Base-by-base conservation (phyloP, 2,888 invertebrate genomes). In the Agriopis aurantiaria region DNA sequence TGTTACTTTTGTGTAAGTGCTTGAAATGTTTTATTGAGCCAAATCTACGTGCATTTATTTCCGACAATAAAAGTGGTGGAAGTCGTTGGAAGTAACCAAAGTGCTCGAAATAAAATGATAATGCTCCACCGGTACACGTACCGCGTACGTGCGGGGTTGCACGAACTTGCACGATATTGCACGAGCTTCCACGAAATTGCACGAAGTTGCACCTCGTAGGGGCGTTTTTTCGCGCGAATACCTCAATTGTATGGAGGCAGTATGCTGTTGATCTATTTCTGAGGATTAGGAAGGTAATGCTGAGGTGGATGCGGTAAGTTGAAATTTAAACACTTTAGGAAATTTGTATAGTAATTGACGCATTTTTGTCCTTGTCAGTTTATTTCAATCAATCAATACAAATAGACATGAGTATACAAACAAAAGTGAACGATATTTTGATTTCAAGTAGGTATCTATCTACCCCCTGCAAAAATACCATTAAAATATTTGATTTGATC, bases 201-300 rank as follows among this genome's bases (percentile, higher is more conserved):
- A 58, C 60, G 56, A 69, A 59, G 53, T 73, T 74, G 70, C 75
- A 74, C 74, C 75, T 73, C 64, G 67, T 71, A 56, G 45, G 65
- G 67, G 58, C 59, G 70, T 69, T 77, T 75, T 75, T 74, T 71
- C 75, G 72, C 73, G 71, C 69, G 75, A 77, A 74, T 74, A 72
- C 75, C 74, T 77, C 75, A 72, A 75, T 77, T 72, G 73, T 74
- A 65, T 58, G 51, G 57, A 57, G 57, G 49, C 72, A 69, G 66
- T 68, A 70, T 72, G 74, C 69, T 71, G 67, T 62, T 45, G 68
- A 73, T 68, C 58, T 65, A 57, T 65, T 64, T 64, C 40, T 41
- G 40, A 17, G 33, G 56, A 49, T 65, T 33, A 0, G 14, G 14
- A 57, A 65, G 8, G 8, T 3, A 6, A 11, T n/a, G n/a, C 3